phyloP scores from a whole-genome alignment of 2,113 vertebrate species.

The Hippocampus guttulatus region DNA sequence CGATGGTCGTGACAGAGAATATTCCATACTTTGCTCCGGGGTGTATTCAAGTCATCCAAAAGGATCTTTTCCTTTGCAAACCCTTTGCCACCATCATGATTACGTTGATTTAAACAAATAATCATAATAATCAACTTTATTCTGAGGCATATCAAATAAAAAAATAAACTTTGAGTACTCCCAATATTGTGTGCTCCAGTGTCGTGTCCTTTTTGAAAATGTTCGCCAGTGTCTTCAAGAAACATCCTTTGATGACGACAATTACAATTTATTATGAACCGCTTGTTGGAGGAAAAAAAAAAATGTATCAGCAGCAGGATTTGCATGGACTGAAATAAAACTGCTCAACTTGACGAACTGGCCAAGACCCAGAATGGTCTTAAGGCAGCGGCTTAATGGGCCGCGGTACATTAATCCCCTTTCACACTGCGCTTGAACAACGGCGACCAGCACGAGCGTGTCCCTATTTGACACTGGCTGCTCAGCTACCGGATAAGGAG shows the following conservation, averaged over 20 bases:
- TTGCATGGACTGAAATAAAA: neutral
- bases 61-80: constrained; percentile 9
- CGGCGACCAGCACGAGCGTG: neutral
- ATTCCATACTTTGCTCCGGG: neutral
- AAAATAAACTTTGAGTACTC: neutral
- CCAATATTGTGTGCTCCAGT: no score
- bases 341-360: neutral
- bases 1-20: constrained; percentile 21
- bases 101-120: neutral
- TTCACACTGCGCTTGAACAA: neutral
- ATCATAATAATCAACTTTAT: constrained; percentile 6
- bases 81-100: constrained; percentile 9
- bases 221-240: no score
- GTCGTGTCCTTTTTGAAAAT: no score
- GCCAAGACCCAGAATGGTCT: neutral
- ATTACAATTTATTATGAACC: no score
- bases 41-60: constrained; percentile 11
- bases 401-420: neutral
- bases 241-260: no score
- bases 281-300: no score
- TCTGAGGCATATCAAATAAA: constrained; percentile 6
- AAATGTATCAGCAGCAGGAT: neutral
- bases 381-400: neutral
- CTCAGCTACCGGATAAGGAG: neutral
- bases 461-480: neutral